Percentiles rank a stretch among this genome's conserved stretches.
Conservation (phyloP, 2,888 invertebrate species). For the Xylophagus ater region DNA sequence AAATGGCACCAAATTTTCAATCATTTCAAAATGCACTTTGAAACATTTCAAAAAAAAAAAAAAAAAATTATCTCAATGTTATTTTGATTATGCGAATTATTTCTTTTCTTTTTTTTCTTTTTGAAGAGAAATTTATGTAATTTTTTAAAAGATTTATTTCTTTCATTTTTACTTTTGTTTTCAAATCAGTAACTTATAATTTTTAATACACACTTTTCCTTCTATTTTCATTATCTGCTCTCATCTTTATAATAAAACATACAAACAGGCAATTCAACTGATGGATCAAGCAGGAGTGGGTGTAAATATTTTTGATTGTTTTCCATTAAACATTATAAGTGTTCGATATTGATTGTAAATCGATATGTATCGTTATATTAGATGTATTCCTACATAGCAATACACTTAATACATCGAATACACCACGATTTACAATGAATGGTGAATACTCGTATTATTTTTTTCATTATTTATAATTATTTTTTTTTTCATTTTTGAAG, state of each 20-base stretch:
- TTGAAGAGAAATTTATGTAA: no score
- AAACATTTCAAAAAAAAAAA: conserved; percentile 14
- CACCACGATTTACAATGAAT: no score
- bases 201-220: conserved; percentile 23
- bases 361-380: no score
- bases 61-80: conserved; percentile 6
- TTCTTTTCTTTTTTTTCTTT: no score
- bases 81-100: no score
- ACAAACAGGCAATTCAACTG: conserved; percentile 75
- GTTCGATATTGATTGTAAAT: no score
- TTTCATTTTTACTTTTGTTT: conserved; percentile 21
- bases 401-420: no score
- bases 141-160: conserved; percentile 16
- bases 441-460: no score
- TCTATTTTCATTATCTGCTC: conserved; percentile 23
- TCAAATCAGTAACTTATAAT: conserved; percentile 12
- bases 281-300: conserved; percentile 82
- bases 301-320: conserved; percentile 59
- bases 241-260: conserved; percentile 17
- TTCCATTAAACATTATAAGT: no score
- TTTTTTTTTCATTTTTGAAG: no score
- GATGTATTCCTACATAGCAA: no score
- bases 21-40: conserved; percentile 15
- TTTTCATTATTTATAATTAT: no score
- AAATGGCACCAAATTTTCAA: conserved; percentile 11